Percentiles rank a stretch among this genome's conserved stretches.
phyloP scores from a whole-genome alignment of 2,113 vertebrate genomes.

The Mesembrinibis cayennensis region DNA sequence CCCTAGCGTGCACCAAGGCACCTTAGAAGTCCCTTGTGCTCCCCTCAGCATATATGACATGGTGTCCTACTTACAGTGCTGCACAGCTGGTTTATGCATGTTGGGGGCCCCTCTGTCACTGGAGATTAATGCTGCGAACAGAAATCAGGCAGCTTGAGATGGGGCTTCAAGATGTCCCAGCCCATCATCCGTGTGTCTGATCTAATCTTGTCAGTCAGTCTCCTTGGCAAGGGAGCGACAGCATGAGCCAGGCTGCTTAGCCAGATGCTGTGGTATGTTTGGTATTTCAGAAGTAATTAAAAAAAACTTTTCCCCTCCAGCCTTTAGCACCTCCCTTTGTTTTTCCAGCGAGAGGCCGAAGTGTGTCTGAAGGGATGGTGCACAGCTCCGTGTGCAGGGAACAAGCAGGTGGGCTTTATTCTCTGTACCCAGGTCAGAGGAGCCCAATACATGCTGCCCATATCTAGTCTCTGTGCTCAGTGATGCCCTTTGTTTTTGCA shows the following conservation, averaged over 20 bases:
- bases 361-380: background rate
- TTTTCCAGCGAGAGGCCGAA: background rate
- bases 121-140: slow-evolving; percentile 42
- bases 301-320: too few relatives aligned
- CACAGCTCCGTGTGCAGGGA: background rate
- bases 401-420: background rate
- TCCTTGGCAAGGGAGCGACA: background rate
- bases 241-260: slow-evolving; percentile 10
- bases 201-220: slow-evolving; percentile 56
- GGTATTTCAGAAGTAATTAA: slow-evolving; percentile 29
- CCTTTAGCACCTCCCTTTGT: background rate
- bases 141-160: background rate
- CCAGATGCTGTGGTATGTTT: slow-evolving; percentile 33
- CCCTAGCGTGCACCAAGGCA: background rate
- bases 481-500: background rate
- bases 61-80: slow-evolving; percentile 18
- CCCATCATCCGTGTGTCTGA: slow-evolving; percentile 34
- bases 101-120: slow-evolving; percentile 33
- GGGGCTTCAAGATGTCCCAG: slow-evolving; percentile 36
- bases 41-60: background rate
- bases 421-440: background rate
- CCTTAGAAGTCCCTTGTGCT: background rate
- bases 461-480: background rate
- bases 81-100: slow-evolving; percentile 25
- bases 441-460: background rate